Conservation (phyloP, 2,113 vertebrate genomes). For the Elgaria multicarinata region DNA sequence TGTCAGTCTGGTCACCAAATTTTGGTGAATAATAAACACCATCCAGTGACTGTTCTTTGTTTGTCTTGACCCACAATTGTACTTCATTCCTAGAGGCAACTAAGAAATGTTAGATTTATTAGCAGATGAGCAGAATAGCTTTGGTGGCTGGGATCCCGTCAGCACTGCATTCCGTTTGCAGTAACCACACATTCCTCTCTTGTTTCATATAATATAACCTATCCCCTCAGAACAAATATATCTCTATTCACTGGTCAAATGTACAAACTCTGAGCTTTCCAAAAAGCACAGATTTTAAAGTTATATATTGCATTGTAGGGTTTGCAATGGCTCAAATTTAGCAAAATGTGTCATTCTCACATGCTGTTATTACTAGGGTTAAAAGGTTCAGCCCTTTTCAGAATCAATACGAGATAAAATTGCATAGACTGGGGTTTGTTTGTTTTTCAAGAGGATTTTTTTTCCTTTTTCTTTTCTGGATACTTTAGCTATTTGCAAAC, state of each 20-base stretch:
- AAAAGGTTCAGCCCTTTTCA: neutral
- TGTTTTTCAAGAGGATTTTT: neutral
- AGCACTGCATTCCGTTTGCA: neutral
- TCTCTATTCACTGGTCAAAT: conserved; percentile 31
- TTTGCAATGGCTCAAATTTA: conserved; percentile 2
- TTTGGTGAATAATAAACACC: neutral
- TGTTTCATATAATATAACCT: conserved; percentile 15
- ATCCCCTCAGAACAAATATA: conserved; percentile 24
- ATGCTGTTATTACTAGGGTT: conserved; percentile 16
- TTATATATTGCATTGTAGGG: neutral
- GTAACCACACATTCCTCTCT: conserved; percentile 22
- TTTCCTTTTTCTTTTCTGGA: too few relatives aligned
- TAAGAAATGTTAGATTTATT: conserved; percentile 24
- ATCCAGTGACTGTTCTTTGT: neutral
- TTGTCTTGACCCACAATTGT: conserved; percentile 11
- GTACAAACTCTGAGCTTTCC: neutral
- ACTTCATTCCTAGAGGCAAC: conserved; percentile 4
- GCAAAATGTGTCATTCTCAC: neutral
- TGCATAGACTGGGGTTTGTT: neutral
- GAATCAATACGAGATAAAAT: conserved; percentile 1
- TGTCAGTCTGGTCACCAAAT: too few relatives aligned
- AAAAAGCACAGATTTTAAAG: neutral
- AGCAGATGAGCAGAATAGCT: conserved; percentile 13
- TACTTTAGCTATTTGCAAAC: neutral
- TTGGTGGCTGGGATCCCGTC: neutral